Base-by-base conservation (phyloP, 1,140 invertebrate genomes). In the Bemisia tabaci region DNA sequence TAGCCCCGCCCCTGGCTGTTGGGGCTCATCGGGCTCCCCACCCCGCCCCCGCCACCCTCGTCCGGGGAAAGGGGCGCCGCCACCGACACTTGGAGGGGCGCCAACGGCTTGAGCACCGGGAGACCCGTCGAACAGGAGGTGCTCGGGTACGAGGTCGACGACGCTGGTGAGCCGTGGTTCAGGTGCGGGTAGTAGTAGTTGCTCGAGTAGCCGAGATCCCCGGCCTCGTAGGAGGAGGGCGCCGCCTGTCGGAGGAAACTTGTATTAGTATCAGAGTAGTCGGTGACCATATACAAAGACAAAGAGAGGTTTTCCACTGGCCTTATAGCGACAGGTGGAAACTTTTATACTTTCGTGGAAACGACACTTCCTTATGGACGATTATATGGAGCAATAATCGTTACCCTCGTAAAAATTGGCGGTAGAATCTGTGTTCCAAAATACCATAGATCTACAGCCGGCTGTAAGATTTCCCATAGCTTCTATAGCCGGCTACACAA, bases 1-100 rank as follows among this genome's bases (percentile, higher is more conserved):
- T 97, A 95, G 22, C 95, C 94, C 65, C 93, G 80, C 1, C 83
- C 80, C 71, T 84, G 79, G 27, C 86, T 86, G 69, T 80, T 82
- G 0, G 89, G 89, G 73, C 88, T 90, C 21, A 87, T 75, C 0
- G 85, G 85, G 60, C 83, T 85, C 9, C 71, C 68, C 39, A 67
- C 62, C 5, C 33, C 5, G 33, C 5, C 33, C 5, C 5, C 5
- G 17, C 5, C 5, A 9, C 33, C 33, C 61, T 71, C 69, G 33
- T 72, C 71, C n/a, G 71, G 72, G 9, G 72, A 71, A 58, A 71
- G 65, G 5, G 33, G 33, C 5, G 33, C 5, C 5, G 17, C 5
- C 5, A 48, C 33, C 33, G 33, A 48, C 33, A 48, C 17, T 17
- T 48, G 33, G 33, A 48, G 33, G 5, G 33, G 33, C 5, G 33